Conservation (phyloP, 2,888 invertebrate genomes). For the Archips xylosteana region DNA sequence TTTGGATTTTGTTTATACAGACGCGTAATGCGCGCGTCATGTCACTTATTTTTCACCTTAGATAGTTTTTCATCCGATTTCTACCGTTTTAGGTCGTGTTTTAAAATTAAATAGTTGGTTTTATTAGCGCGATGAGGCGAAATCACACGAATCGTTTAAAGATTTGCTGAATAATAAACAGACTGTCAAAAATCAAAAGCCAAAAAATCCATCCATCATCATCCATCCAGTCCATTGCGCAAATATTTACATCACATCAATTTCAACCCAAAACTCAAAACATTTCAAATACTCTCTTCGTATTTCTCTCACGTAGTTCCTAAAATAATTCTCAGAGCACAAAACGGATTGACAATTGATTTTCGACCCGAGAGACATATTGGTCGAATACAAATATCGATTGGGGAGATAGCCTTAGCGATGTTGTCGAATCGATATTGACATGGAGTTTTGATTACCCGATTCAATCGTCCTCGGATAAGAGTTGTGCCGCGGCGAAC, state of each 20-base stretch:
- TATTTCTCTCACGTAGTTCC: conserved; percentile 21
- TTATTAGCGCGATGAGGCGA: too few species aligned
- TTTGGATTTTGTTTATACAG: too few species aligned
- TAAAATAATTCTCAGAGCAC: conserved; percentile 7
- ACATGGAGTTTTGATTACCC: conserved; percentile 83
- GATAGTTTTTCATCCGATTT: too few species aligned
- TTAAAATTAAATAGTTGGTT: too few species aligned
- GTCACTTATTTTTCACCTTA: too few species aligned
- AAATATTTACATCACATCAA: conserved; percentile 15
- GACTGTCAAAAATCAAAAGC: neutral
- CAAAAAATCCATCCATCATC: too few species aligned
- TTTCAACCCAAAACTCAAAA: conserved; percentile 2
- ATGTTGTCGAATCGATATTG: conserved; percentile 80
- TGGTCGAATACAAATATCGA: conserved; percentile 80
- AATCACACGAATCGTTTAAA: too few species aligned
- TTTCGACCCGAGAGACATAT: conserved; percentile 54
- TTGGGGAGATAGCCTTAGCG: conserved; percentile 74
- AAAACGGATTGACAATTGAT: conserved; percentile 47
- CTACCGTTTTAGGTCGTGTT: too few species aligned
- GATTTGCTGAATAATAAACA: neutral
- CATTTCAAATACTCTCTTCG: conserved; percentile 11
- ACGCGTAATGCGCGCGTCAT: too few species aligned
- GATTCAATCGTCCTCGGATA: conserved; percentile 78
- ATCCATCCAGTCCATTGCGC: neutral
- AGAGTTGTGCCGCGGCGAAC: conserved; percentile 40